phyloP scores from a whole-genome alignment of 2,113 vertebrate species.

The Sander lucioperca region DNA sequence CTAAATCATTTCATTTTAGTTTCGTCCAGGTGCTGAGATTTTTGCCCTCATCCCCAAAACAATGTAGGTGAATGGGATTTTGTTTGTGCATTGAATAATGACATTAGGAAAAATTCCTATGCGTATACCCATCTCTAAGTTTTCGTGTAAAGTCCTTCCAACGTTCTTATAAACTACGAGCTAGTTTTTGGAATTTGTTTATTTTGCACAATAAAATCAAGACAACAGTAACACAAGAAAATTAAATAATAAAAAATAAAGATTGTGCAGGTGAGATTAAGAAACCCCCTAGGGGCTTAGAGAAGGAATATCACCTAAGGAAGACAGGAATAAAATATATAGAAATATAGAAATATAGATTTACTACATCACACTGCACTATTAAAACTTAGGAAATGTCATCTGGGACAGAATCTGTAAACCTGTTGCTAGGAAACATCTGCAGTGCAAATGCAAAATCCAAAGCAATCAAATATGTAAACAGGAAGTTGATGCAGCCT shows the following conservation, averaged over 20 bases:
- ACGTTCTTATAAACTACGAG: background rate
- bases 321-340: no score
- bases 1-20: background rate
- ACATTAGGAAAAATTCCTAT: background rate
- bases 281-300: no score
- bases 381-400: conserved; percentile 3
- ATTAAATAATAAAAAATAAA: no score
- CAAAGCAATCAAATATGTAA: background rate
- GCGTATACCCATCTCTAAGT: background rate
- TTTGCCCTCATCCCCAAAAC: background rate
- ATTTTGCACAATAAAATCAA: no score
- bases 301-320: no score
- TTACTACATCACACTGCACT: background rate
- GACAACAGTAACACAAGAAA: no score
- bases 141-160: background rate
- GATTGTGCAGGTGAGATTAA: no score
- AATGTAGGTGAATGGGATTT: background rate
- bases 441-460: background rate
- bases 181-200: background rate
- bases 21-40: background rate
- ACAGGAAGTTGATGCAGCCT: background rate
- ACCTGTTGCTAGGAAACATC: background rate
- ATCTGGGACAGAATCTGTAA: background rate
- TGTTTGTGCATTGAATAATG: background rate
- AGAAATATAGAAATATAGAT: background rate